Evolutionary conservation across 2,888 invertebrate species (phyloP), one percentile per base, ranked within the genome.

Genomic region (Patella depressa): DNA sequence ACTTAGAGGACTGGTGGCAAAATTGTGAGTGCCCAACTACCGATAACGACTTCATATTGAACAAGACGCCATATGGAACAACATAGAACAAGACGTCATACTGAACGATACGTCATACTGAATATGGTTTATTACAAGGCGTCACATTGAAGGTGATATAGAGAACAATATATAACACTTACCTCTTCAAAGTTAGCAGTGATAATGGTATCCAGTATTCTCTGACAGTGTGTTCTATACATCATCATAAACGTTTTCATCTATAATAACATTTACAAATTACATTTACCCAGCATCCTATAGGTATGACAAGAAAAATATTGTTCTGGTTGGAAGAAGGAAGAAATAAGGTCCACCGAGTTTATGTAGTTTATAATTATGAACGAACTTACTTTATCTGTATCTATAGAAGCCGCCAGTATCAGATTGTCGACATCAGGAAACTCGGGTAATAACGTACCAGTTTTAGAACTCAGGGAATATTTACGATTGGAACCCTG

Each of bases 171-270:
- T 45, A 45, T 45, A 45, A 45, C 7, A 78, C 76, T 75, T 81
- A 91, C 91, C 87, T 92, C 92, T 74, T 91, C 91, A 83, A 91
- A 91, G 79, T 91, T 90, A 45, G 89, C 90, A 73, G 89, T 88
- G 15, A 92, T 91, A 24, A 90, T 85, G n/a, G 91, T 90, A 78
- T 92, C 92, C 24, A 92, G 83, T 17, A 92, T 89, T 54, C 91
- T 86, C 79, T 92, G 92, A 73, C 90, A 91, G 83, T 92, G 92
- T 17, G 90, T 91, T 75, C 88, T 86, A 84, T 92, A 92, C 92
- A 92, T 92, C 88, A 90, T 88, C 11, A 92, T 86, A 75, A 92
- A 91, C 3, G 91, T 91, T 76, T 88, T 84, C 83, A 91, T 87
- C 90, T 91, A 24, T 24, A 24, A 83, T 4, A 80, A 80, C 7